phyloP scores from a whole-genome alignment of 1,140 invertebrate species.

The Steinernema feltiae region DNA sequence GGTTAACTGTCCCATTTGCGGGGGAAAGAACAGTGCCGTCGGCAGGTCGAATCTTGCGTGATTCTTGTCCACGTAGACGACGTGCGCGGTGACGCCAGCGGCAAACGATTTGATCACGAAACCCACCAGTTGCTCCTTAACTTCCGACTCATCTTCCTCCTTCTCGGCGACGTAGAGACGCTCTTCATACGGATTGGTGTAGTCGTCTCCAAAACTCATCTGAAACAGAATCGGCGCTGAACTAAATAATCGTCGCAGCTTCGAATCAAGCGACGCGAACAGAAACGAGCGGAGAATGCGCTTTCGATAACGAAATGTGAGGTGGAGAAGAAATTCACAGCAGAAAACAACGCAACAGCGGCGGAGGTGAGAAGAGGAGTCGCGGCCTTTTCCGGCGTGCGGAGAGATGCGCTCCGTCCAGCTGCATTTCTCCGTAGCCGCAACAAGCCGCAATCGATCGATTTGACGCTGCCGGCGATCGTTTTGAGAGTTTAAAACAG shows the following conservation, averaged over 20 bases:
- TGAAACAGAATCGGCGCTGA: background rate
- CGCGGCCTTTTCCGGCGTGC: background rate
- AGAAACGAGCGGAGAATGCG: background rate
- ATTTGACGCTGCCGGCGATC: too few relatives aligned
- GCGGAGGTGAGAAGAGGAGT: background rate
- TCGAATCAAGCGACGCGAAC: background rate
- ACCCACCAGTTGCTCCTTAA: slow-evolving; percentile 87
- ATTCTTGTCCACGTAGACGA: background rate
- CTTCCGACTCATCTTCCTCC: slow-evolving; percentile 96
- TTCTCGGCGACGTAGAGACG: slow-evolving; percentile 74
- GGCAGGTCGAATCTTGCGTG: background rate
- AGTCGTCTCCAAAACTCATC: background rate
- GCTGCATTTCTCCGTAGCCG: background rate
- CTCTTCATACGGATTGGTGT: background rate
- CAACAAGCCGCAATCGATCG: too few relatives aligned
- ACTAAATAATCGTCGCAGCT: too few relatives aligned
- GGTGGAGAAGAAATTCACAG: background rate
- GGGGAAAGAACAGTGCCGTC: background rate
- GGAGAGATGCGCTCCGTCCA: background rate
- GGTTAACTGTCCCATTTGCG: background rate
- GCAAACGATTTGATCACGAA: slow-evolving; percentile 78
- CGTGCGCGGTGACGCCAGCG: background rate
- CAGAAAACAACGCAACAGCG: background rate
- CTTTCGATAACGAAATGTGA: too few relatives aligned
- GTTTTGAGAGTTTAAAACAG: too few relatives aligned